These are phyloP conservation scores for Aix galericulata DNA, from an alignment of 2,113 vertebrate genomes.

Conservation along the genomic window DNA sequence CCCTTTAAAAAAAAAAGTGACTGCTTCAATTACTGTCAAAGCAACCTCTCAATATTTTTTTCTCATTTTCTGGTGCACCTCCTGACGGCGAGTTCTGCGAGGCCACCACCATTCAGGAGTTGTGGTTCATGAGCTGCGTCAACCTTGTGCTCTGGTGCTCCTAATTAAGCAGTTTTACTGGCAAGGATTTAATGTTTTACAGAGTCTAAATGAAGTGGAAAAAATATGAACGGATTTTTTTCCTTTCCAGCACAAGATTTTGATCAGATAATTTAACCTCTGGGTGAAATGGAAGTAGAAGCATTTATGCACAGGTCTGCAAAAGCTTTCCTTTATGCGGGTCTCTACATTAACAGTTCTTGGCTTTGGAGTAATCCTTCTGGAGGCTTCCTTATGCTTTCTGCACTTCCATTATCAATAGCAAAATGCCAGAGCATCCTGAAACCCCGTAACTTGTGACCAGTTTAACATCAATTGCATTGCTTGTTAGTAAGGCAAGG, in stretches of 20 bases:
- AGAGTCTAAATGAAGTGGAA: slow-evolving; percentile 49
- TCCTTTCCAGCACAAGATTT: slow-evolving; percentile 17
- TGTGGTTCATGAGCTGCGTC: background rate
- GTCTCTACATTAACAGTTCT: background rate
- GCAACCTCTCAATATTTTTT: background rate
- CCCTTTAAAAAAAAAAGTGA: background rate
- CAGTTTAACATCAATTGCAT: background rate
- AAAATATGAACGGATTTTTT: slow-evolving; percentile 11
- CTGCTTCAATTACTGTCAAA: background rate
- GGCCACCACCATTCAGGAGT: background rate
- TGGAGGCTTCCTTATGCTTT: background rate
- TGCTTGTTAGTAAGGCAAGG: background rate
- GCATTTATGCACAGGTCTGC: slow-evolving; percentile 19
- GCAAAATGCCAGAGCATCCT: background rate
- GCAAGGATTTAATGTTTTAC: slow-evolving; percentile 57
- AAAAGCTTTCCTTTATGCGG: background rate
- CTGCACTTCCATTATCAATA: background rate
- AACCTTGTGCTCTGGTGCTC: slow-evolving; percentile 16
- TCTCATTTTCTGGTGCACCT: background rate
- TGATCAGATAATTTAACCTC: slow-evolving; percentile 55
- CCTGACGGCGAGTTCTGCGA: background rate
- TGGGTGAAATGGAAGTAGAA: slow-evolving; percentile 35
- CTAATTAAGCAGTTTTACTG: slow-evolving; percentile 50
- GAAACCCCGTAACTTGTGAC: background rate
- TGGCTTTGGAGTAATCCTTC: background rate